Evolutionary conservation across 2,797 vertebrate species (phyloP).

Genomic region (Gallinago nigripennis): DNA sequence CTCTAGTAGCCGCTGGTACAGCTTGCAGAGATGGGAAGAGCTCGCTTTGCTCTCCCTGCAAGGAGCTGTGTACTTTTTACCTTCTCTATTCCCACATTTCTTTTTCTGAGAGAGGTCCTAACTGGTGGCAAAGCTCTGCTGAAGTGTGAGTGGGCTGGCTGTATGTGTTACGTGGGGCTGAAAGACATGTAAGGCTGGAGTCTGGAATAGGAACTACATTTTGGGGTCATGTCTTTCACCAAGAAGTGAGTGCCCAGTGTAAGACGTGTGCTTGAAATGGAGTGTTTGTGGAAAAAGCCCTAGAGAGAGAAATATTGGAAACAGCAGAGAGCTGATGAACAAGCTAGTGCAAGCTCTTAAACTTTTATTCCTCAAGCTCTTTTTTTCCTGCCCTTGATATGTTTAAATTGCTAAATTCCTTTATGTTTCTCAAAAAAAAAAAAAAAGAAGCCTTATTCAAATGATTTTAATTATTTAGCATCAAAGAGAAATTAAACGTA

Average conservation of each 20-base stretch:
- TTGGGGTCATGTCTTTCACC: neutral
- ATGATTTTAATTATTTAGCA: neutral
- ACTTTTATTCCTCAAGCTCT: neutral
- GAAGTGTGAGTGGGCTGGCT: neutral
- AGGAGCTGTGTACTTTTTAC: neutral
- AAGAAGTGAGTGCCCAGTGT: neutral
- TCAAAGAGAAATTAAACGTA: neutral
- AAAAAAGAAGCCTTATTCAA: neutral
- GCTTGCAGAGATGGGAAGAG: neutral
- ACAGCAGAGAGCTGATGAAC: neutral
- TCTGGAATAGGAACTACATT: neutral
- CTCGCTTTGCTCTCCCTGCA: neutral
- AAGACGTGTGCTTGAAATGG: neutral
- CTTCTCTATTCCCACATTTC: neutral
- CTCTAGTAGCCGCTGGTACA: neutral
- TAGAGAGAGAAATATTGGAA: neutral
- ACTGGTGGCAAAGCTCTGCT: neutral
- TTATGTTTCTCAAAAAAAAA: neutral
- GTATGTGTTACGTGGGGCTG: rapidly evolving
- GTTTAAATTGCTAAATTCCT: neutral
- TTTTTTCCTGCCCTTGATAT: neutral
- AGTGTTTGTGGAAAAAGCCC: neutral
- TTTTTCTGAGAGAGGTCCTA: neutral
- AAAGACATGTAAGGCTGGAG: neutral
- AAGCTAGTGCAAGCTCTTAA: neutral